These are phyloP conservation scores for Semnornis frantzii DNA, from an alignment of 2,113 vertebrate species.

Conservation along the genomic window DNA sequence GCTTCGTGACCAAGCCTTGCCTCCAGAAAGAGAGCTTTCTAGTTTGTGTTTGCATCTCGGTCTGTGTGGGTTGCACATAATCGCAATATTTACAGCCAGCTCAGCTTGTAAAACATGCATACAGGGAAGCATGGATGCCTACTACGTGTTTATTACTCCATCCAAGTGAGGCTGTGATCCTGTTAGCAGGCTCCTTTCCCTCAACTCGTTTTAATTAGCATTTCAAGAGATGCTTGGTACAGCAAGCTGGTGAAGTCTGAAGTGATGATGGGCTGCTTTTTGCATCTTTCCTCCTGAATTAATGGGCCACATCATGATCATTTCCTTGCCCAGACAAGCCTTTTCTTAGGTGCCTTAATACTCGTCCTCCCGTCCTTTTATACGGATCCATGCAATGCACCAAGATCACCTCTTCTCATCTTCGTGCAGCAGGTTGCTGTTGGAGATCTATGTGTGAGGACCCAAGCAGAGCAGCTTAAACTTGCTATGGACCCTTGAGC, in stretches of 20 bases:
- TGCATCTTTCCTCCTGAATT: neutral
- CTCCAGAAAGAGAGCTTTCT: neutral
- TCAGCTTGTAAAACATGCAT: neutral
- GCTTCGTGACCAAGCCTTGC: neutral
- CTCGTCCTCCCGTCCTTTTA: neutral
- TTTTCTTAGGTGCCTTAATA: neutral
- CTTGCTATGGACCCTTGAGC: neutral
- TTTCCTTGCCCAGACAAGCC: neutral
- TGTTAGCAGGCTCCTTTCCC: conserved; percentile 12
- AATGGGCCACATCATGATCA: neutral
- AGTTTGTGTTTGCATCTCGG: neutral
- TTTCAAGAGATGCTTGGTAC: conserved; percentile 5
- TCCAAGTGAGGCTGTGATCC: conserved; percentile 7
- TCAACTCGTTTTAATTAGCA: conserved; percentile 36
- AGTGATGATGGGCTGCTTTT: neutral
- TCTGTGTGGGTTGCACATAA: conserved; percentile 32
- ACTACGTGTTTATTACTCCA: conserved; percentile 6
- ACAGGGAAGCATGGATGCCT: conserved; percentile 21
- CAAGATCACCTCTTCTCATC: conserved; percentile 47
- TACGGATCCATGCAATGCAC: neutral
- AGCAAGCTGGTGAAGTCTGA: neutral
- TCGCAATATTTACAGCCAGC: neutral
- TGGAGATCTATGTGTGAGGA: conserved; percentile 28
- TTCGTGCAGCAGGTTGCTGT: conserved; percentile 12
- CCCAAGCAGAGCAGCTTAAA: neutral